phyloP scores from a whole-genome alignment of 1,140 invertebrate species.

The Drosophila novamexicana region DNA sequence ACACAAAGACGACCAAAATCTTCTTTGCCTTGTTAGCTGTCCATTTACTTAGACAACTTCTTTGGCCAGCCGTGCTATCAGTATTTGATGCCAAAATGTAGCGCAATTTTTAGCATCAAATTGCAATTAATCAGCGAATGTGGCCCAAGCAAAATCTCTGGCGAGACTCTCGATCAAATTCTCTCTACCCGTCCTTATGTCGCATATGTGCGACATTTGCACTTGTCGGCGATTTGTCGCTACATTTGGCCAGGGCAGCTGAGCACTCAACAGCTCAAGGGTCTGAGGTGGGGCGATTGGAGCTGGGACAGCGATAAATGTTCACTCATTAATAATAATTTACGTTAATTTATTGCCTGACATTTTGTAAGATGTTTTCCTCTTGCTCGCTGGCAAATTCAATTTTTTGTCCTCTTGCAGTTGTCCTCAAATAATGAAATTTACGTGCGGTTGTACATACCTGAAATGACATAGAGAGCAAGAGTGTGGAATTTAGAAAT shows the following conservation, averaged over 20 bases:
- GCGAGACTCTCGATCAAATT: background rate
- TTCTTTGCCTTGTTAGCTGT: slow-evolving; percentile 14
- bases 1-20: slow-evolving; percentile 5
- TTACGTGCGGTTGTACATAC: slow-evolving; percentile 64
- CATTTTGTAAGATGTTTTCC: slow-evolving; percentile 49
- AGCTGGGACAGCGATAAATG: slow-evolving; percentile 68
- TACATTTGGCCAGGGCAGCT: slow-evolving; percentile 12
- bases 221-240: slow-evolving; percentile 64
- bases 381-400: slow-evolving; percentile 34
- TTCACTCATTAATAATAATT: slow-evolving; percentile 79
- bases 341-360: slow-evolving; percentile 76
- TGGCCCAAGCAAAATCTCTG: slow-evolving; percentile 31
- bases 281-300: background rate
- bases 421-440: slow-evolving; percentile 66
- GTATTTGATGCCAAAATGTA: slow-evolving; percentile 50
- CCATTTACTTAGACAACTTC: slow-evolving; percentile 22
- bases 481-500: slow-evolving; percentile 39
- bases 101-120: slow-evolving; percentile 79
- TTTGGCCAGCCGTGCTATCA: slow-evolving; percentile 31
- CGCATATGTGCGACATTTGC: slow-evolving; percentile 56
- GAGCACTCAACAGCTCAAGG: slow-evolving; percentile 15
- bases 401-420: slow-evolving; percentile 43
- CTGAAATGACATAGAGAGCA: slow-evolving; percentile 47
- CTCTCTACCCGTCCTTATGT: background rate
- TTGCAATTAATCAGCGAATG: slow-evolving; percentile 73